phyloP scores from a whole-genome alignment of 2,113 vertebrate genomes.

The Pollachius pollachius region DNA sequence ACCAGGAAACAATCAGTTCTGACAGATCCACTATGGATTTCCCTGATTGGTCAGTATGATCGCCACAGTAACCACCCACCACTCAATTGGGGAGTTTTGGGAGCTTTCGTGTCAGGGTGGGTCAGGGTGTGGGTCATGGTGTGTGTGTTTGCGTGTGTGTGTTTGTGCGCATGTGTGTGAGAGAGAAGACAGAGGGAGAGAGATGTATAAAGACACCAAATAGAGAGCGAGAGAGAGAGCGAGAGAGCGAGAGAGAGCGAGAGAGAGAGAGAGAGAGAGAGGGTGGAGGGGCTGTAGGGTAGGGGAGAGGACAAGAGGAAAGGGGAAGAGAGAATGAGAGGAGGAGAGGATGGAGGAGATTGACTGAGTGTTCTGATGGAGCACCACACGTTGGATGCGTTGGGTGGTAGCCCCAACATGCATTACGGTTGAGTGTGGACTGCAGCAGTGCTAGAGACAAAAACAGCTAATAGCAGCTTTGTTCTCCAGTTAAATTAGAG shows the following conservation, averaged over 20 bases:
- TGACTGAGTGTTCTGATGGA: neutral
- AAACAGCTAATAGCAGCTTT: too few relatives aligned
- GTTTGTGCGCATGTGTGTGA: too few relatives aligned
- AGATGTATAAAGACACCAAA: too few relatives aligned
- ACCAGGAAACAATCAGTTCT: neutral
- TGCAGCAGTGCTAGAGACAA: too few relatives aligned
- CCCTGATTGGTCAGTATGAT: neutral
- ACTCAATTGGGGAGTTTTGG: neutral
- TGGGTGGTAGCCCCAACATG: too few relatives aligned
- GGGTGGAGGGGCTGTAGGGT: too few relatives aligned
- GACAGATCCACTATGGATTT: neutral
- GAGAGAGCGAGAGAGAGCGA: too few relatives aligned
- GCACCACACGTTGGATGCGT: neutral
- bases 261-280: too few relatives aligned
- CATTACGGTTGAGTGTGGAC: too few relatives aligned
- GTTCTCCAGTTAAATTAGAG: too few relatives aligned
- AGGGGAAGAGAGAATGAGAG: neutral
- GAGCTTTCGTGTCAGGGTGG: neutral
- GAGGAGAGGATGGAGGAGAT: neutral
- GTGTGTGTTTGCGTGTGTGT: neutral
- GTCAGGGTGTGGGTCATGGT: neutral
- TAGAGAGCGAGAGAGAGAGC: too few relatives aligned
- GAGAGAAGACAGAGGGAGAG: too few relatives aligned
- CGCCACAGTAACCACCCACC: neutral
- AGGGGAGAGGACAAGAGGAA: neutral